Percentiles rank a stretch among this genome's conserved stretches.
These are phyloP conservation scores for Sylvietta virens DNA, from an alignment of 2,113 vertebrate genomes.

Conservation along the genomic window DNA sequence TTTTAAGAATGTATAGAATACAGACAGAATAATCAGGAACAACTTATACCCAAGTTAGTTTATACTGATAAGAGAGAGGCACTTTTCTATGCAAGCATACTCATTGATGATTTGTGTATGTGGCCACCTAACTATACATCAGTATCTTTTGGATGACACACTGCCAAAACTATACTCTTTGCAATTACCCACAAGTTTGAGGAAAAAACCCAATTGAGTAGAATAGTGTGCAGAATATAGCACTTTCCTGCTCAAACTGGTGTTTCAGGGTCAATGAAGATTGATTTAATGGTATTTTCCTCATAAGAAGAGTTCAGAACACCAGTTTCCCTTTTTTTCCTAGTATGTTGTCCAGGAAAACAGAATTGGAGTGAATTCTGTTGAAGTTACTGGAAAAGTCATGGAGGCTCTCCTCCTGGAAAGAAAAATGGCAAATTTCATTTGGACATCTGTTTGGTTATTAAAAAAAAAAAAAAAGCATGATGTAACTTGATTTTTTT, in stretches of 20 bases:
- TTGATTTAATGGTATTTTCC: conserved; percentile 16
- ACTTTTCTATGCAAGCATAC: neutral
- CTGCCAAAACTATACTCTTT: neutral
- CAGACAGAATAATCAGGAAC: neutral
- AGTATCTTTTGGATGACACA: neutral
- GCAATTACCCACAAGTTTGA: neutral
- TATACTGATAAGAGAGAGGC: neutral
- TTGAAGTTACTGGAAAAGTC: conserved; percentile 40
- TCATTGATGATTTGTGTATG: neutral
- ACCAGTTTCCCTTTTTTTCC: conserved; percentile 27
- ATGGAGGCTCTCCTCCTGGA: neutral
- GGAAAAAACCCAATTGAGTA: neutral
- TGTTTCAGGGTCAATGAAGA: neutral
- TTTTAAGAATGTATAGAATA: neutral
- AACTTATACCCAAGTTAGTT: neutral
- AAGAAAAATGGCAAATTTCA: conserved; percentile 32
- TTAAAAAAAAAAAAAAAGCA: neutral
- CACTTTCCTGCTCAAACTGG: neutral
- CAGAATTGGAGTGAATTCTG: neutral
- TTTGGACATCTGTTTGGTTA: neutral
- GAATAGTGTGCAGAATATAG: neutral
- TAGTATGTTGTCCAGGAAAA: conserved; percentile 24
- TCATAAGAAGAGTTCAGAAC: neutral
- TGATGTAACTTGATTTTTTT: neutral
- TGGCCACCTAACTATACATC: neutral